Percentiles rank a stretch among this genome's conserved stretches.
Evolutionary conservation across 2,113 vertebrate genomes (phyloP).

Genomic region (Cervus canadensis): DNA sequence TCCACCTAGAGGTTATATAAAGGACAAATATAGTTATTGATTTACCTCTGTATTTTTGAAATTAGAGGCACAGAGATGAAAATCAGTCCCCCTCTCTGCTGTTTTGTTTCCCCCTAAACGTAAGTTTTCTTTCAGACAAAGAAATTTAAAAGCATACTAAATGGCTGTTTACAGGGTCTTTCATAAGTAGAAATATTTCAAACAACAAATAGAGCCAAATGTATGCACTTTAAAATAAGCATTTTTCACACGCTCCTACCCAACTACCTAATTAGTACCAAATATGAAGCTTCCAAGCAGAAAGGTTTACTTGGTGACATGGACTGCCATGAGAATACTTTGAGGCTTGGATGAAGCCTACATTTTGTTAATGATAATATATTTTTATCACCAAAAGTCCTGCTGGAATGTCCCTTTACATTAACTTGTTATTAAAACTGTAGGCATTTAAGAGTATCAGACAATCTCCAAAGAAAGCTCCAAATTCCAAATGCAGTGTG

Average conservation of each 20-base stretch:
- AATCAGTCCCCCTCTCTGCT: neutral
- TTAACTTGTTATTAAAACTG: slow-evolving; percentile 33
- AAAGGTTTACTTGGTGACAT: neutral
- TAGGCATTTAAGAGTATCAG: neutral
- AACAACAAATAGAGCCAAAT: neutral
- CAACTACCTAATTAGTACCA: neutral
- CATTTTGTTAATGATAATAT: neutral
- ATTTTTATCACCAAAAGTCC: neutral
- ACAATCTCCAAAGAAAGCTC: neutral
- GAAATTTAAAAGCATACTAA: slow-evolving; percentile 11
- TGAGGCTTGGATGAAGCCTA: neutral
- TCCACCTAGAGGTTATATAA: slow-evolving; percentile 18
- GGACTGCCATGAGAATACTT: neutral
- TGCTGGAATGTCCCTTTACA: neutral
- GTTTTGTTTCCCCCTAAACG: neutral
- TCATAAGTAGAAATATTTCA: neutral
- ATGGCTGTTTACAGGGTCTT: neutral
- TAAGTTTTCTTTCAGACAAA: slow-evolving; percentile 19
- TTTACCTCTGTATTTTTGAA: slow-evolving; percentile 53
- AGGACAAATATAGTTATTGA: slow-evolving; percentile 14
- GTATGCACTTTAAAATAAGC: neutral
- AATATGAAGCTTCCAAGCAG: slow-evolving; percentile 14
- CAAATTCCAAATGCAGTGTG: neutral
- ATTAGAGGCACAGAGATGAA: slow-evolving; percentile 29
- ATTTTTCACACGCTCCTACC: neutral